These are phyloP conservation scores for Homalodisca vitripennis DNA, from an alignment of 1,140 invertebrate species.

Conservation along the genomic window DNA sequence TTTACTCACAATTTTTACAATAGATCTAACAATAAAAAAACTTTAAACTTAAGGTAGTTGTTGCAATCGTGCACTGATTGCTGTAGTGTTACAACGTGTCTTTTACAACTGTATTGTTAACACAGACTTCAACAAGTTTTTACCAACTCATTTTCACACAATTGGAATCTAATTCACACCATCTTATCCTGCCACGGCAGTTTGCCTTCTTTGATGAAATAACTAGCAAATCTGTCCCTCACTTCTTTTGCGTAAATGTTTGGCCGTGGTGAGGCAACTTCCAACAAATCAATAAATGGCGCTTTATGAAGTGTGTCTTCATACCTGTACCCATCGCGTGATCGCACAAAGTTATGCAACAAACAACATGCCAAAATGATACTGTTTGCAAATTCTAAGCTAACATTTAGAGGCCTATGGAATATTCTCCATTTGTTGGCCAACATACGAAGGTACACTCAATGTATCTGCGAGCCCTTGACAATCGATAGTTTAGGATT, in stretches of 20 bases:
- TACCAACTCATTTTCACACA: no score
- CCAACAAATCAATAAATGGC: conserved; percentile 51
- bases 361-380: conserved; percentile 38
- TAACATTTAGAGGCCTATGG: conserved; percentile 40
- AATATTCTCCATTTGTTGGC: conserved; percentile 45
- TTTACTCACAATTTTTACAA: no score
- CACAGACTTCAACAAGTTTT: no score
- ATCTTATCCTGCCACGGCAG: conserved; percentile 26
- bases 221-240: conserved; percentile 25
- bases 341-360: conserved; percentile 32
- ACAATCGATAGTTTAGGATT: conserved; percentile 44
- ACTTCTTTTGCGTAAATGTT: conserved; percentile 17
- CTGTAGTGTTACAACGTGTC: neutral
- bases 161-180: neutral
- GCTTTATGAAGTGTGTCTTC: neutral
- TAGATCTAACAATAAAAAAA: neutral
- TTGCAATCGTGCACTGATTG: neutral
- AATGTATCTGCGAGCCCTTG: conserved; percentile 39
- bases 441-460: conserved; percentile 45
- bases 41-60: neutral
- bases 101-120: no score
- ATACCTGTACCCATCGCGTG: conserved; percentile 19
- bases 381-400: conserved; percentile 31
- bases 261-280: conserved; percentile 7
- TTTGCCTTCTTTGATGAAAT: conserved; percentile 25